Evolutionary conservation across 2,113 vertebrate genomes (phyloP), one percentile per base, ranked within the genome.

Genomic region (Sturnus vulgaris): DNA sequence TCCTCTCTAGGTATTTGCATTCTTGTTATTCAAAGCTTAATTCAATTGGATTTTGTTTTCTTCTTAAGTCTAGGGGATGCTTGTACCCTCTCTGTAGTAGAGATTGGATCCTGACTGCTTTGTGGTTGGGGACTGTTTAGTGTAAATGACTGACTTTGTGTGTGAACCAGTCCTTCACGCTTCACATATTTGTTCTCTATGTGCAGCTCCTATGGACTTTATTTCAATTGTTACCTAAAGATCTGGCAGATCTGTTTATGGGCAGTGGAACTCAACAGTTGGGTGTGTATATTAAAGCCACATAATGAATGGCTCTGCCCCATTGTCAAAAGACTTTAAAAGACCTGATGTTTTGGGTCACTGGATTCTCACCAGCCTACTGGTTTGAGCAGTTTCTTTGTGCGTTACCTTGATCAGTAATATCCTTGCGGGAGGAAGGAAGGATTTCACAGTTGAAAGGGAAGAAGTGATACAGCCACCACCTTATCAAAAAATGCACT

Each of bases 91-190:
- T 66, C 15, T 78, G 2, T 40, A 10, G 16, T 2, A n/a, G 39
- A 40, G 49, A 1, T 5, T 37, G n/a, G 40, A 4, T 44, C n/a
- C 27, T 50, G 53, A 10, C 20, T 56, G 5, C 46, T 68, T 35
- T 47, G 33, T 2, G 3, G 8, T 30, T 35, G 3, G n/a, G 35
- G 47, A 0, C 31, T 53, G 7, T 28, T 71, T 0, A 14, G 6
- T 27, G 7, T 69, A 49, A 7, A 7, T 61, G 42, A 17, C 11
- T 35, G 31, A 20, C 16, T 20, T 5, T 65, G 11, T 68, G 22
- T 42, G 21, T 18, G 47, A 19, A 3, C 42, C 16, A 22, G 40
- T 53, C 61, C 18, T 73, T 84, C 10, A 3, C n/a, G 46, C 56
- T 57, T 53, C 5, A 42, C 8, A 0, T 15, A 1, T 15, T 56